Percentiles rank a stretch among this genome's conserved stretches.
Conservation (phyloP, 2,113 vertebrate species). For the Callospermophilus lateralis region DNA sequence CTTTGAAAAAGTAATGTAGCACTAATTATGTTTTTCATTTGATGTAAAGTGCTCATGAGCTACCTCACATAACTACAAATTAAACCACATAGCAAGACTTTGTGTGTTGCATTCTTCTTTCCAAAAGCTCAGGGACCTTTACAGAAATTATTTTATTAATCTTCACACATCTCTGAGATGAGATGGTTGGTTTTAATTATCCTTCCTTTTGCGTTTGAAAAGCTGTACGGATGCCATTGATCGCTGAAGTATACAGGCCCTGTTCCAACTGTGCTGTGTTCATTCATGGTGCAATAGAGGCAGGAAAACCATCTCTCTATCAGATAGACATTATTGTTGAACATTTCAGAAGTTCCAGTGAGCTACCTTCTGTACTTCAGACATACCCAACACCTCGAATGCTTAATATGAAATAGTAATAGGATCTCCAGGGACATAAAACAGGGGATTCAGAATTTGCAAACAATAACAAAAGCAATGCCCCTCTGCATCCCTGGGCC, state of each 20-base stretch:
- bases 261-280: background rate
- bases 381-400: background rate
- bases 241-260: background rate
- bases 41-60: constrained; percentile 71
- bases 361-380: constrained; percentile 11
- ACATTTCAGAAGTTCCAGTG: background rate
- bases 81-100: constrained; percentile 60
- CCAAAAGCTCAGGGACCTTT: constrained; percentile 75
- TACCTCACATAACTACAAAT: constrained; percentile 71
- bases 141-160: constrained; percentile 78
- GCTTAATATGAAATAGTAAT: background rate
- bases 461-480: background rate
- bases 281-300: background rate
- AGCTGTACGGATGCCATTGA: constrained; percentile 26
- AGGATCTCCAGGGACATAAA: background rate
- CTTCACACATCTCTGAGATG: constrained; percentile 74
- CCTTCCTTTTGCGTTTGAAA: constrained; percentile 51
- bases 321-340: background rate
- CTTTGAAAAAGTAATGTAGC: constrained; percentile 73
- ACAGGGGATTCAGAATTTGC: background rate
- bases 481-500: background rate
- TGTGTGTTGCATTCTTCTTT: constrained; percentile 63
- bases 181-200: constrained; percentile 77
- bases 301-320: background rate
- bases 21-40: constrained; percentile 81